phyloP scores from a whole-genome alignment of 2,888 invertebrate species.

The Drosophila subquinaria region DNA sequence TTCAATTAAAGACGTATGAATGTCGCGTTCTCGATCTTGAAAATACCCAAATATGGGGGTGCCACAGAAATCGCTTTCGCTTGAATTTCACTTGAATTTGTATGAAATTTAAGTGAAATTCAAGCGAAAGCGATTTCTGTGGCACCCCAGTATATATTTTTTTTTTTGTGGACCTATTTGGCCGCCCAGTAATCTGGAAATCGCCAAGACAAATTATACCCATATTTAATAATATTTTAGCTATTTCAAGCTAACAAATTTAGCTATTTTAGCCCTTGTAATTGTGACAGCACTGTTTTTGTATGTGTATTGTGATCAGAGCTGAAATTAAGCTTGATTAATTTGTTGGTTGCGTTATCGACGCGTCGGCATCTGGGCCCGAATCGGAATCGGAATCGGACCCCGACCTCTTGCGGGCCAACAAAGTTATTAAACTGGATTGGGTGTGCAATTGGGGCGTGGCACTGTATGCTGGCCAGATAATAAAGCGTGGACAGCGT shows the following conservation, averaged over 20 bases:
- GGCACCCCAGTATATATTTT: too few species aligned
- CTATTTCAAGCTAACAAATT: not conserved
- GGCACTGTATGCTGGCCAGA: slow-evolving; percentile 41
- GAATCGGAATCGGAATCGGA: slow-evolving; percentile 5
- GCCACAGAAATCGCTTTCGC: too few species aligned
- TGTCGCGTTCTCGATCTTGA: too few species aligned
- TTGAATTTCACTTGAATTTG: too few species aligned
- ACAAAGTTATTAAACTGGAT: slow-evolving; percentile 77
- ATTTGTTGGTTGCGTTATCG: slow-evolving; percentile 71
- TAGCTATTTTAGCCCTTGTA: not conserved
- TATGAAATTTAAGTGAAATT: too few species aligned
- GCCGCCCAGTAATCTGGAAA: too few species aligned
- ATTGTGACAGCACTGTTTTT: not conserved
- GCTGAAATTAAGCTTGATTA: slow-evolving; percentile 77
- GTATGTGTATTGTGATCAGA: slow-evolving; percentile 21
- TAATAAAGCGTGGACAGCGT: slow-evolving; percentile 72
- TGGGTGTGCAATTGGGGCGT: slow-evolving; percentile 75
- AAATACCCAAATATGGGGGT: too few species aligned
- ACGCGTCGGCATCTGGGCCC: slow-evolving; percentile 65
- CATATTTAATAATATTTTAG: not conserved
- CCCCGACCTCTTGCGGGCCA: slow-evolving; percentile 24
- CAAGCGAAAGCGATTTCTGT: too few species aligned
- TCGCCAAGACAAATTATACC: too few species aligned
- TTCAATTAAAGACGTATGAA: too few species aligned
- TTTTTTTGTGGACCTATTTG: too few species aligned